phyloP scores from a whole-genome alignment of 2,113 vertebrate species.

The Triplophysa siluroides region DNA sequence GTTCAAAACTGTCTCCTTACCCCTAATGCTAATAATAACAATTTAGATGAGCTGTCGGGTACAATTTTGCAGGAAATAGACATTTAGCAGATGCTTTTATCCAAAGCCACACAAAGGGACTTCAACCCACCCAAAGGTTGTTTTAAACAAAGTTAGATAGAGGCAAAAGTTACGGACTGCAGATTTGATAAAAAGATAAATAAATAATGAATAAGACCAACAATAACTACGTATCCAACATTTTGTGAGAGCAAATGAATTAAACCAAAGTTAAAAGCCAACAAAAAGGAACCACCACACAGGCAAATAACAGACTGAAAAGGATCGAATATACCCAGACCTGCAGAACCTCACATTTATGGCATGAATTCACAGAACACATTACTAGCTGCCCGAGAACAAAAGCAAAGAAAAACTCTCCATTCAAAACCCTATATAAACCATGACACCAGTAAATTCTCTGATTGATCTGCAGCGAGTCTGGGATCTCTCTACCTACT shows the following conservation, averaged over 20 bases:
- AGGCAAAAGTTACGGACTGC: no score
- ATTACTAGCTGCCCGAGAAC: neutral
- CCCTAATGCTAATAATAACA: no score
- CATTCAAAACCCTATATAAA: constrained; percentile 66
- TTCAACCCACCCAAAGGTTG: no score
- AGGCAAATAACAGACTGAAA: neutral
- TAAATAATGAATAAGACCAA: no score
- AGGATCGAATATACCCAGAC: neutral
- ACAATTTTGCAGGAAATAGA: no score
- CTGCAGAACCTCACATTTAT: neutral
- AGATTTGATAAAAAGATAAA: no score
- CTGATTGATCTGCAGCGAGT: constrained; percentile 73
- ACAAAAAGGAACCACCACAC: neutral
- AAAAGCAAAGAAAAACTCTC: constrained; percentile 1
- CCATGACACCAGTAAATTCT: constrained; percentile 74
- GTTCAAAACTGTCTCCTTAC: no score
- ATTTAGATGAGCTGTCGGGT: no score
- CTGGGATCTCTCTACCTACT: constrained; percentile 61
- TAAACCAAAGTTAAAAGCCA: neutral
- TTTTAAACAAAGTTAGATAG: no score
- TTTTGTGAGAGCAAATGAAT: neutral
- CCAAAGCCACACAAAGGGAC: no score
- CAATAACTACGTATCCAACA: no score
- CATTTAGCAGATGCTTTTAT: no score
- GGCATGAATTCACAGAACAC: neutral